Percentiles rank a stretch among this genome's conserved stretches.
phyloP scores from a whole-genome alignment of 1,140 invertebrate species.

The Tyrophagus putrescentiae region DNA sequence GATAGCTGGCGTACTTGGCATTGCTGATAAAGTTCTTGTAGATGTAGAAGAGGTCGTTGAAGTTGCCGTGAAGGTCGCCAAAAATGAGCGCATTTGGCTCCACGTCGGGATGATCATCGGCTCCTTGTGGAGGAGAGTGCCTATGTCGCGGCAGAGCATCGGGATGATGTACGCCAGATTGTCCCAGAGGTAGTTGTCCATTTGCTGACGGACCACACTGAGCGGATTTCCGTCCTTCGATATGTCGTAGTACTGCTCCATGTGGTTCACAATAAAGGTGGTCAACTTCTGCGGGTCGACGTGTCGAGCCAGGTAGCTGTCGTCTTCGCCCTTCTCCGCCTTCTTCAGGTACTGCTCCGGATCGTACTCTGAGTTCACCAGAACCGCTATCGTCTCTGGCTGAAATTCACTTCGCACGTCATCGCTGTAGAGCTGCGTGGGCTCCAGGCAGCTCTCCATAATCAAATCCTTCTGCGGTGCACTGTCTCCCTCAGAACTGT shows the following conservation, averaged over 20 bases:
- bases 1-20: slow-evolving; percentile 41
- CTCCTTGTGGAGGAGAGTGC: no score
- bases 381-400: no score
- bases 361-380: neutral
- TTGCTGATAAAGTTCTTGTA: slow-evolving; percentile 45
- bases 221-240: neutral
- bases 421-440: no score
- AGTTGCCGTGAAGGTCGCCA: slow-evolving; percentile 46
- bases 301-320: neutral
- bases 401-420: no score
- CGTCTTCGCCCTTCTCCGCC: neutral
- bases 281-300: neutral
- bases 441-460: no score
- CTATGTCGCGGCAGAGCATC: neutral
- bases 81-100: neutral
- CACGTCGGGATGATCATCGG: neutral
- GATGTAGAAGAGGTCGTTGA: slow-evolving; percentile 42
- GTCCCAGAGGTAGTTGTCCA: neutral
- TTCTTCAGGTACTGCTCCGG: neutral
- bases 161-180: neutral
- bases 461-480: no score
- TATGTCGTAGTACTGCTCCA: neutral
- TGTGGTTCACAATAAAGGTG: neutral
- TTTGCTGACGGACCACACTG: neutral
- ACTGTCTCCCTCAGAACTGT: no score